Evolutionary conservation across 2,797 vertebrate genomes (phyloP).

Genomic region (Eupleurogrammus muticus): DNA sequence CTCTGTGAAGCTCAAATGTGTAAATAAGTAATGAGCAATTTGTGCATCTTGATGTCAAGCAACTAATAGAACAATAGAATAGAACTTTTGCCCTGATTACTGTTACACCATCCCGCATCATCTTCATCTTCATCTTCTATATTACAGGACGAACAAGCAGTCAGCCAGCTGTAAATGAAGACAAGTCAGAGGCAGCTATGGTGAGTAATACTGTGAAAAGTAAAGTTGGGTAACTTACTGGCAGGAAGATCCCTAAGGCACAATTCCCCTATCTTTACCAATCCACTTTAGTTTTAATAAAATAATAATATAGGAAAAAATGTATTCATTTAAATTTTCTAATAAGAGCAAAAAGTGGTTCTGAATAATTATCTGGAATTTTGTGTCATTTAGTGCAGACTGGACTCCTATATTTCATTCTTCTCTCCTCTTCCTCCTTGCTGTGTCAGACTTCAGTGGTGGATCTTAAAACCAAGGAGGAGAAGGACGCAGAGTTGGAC

Average conservation of each 20-base stretch:
- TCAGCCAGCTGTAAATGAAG: slow-evolving; percentile 41
- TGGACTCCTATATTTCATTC: not conserved
- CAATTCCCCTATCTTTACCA: not conserved
- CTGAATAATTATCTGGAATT: not conserved
- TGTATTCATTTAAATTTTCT: not conserved
- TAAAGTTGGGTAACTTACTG: not conserved
- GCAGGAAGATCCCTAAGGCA: not conserved
- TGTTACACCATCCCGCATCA: not conserved
- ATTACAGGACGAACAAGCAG: slow-evolving; percentile 31
- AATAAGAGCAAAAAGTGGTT: too few species aligned
- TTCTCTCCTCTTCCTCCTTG: slow-evolving; percentile 1
- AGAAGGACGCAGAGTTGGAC: slow-evolving; percentile 93
- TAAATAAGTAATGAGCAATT: not conserved
- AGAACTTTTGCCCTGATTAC: too few species aligned
- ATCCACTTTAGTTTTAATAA: not conserved
- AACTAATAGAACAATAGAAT: too few species aligned
- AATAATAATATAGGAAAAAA: not conserved
- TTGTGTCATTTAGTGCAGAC: not conserved
- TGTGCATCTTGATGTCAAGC: not conserved
- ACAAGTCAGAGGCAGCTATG: slow-evolving; percentile 74
- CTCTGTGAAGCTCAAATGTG: not conserved
- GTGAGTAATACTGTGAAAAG: slow-evolving; percentile 64
- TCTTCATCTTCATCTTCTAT: slow-evolving; percentile 6
- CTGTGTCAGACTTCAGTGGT: slow-evolving; percentile 83
- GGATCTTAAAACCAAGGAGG: slow-evolving; percentile 92